Conservation (phyloP, 2,797 vertebrate species). For the Eulemur albifrons region DNA sequence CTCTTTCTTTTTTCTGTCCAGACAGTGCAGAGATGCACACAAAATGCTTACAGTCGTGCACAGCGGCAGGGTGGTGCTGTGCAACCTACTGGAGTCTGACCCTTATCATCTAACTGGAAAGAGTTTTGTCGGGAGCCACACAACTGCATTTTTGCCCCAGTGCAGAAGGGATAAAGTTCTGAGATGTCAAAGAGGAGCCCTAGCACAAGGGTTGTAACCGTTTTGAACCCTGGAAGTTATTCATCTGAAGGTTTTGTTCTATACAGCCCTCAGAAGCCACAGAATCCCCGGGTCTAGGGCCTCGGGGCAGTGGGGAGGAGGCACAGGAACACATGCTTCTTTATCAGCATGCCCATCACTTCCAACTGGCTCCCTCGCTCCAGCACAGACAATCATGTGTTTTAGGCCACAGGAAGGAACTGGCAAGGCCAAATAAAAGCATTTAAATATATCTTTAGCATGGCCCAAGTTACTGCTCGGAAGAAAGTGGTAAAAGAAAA, state of each 20-base stretch:
- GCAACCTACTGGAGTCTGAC: neutral
- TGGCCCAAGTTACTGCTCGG: neutral
- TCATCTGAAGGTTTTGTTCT: conserved; percentile 34
- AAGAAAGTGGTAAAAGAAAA: conserved; percentile 49
- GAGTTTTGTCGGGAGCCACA: neutral
- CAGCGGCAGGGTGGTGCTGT: neutral
- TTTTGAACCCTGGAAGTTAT: conserved; percentile 52
- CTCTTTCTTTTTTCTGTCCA: neutral
- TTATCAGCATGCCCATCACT: conserved; percentile 47
- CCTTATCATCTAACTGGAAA: neutral
- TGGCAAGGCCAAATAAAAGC: conserved; percentile 55
- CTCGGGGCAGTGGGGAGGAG: neutral
- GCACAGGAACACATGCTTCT: conserved; percentile 36
- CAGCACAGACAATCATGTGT: conserved; percentile 28
- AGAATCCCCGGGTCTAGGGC: neutral
- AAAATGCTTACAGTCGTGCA: neutral
- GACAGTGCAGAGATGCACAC: neutral
- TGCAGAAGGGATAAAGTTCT: neutral
- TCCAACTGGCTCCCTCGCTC: conserved; percentile 4
- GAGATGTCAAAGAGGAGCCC: neutral
- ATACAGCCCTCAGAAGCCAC: neutral
- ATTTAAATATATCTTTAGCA: conserved; percentile 66
- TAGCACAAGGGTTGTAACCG: neutral
- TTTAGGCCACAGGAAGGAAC: conserved; percentile 73
- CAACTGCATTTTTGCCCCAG: neutral